phyloP scores from a whole-genome alignment of 2,888 invertebrate species.

The Eledona agricola region DNA sequence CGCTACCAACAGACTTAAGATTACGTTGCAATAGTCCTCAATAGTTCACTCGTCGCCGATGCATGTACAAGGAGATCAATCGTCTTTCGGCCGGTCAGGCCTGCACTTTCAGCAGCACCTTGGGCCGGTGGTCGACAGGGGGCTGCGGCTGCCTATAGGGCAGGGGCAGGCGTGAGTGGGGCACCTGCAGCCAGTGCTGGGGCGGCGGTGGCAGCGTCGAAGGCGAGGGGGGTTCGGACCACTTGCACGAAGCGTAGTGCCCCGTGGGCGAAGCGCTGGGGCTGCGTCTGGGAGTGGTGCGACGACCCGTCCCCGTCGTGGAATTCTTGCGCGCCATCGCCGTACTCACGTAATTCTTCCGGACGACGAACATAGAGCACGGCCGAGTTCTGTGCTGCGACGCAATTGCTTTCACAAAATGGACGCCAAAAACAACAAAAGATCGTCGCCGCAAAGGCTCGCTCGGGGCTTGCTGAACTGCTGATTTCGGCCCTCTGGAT shows the following conservation, averaged over 20 bases:
- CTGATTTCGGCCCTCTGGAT: no score
- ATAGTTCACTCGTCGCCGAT: slow-evolving; percentile 55
- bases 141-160: slow-evolving; percentile 48
- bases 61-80: slow-evolving; percentile 55
- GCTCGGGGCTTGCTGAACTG: no score
- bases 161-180: slow-evolving; percentile 35
- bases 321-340: slow-evolving; percentile 51
- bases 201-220: slow-evolving; percentile 77
- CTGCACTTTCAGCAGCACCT: slow-evolving; percentile 62
- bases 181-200: slow-evolving; percentile 74
- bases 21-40: slow-evolving; percentile 39
- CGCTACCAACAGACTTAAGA: slow-evolving; percentile 55
- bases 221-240: slow-evolving; percentile 77
- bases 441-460: slow-evolving; percentile 24
- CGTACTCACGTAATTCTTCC: slow-evolving; percentile 29
- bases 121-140: slow-evolving; percentile 59
- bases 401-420: slow-evolving; percentile 60
- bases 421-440: slow-evolving; percentile 60
- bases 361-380: slow-evolving; percentile 36
- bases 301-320: slow-evolving; percentile 34
- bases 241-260: slow-evolving; percentile 73
- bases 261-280: slow-evolving; percentile 61
- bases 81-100: slow-evolving; percentile 59
- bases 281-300: slow-evolving; percentile 39
- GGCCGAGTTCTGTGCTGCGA: slow-evolving; percentile 45